Evolutionary conservation across 2,888 invertebrate species (phyloP).

Genomic region (Ormyrus pomaceus): DNA sequence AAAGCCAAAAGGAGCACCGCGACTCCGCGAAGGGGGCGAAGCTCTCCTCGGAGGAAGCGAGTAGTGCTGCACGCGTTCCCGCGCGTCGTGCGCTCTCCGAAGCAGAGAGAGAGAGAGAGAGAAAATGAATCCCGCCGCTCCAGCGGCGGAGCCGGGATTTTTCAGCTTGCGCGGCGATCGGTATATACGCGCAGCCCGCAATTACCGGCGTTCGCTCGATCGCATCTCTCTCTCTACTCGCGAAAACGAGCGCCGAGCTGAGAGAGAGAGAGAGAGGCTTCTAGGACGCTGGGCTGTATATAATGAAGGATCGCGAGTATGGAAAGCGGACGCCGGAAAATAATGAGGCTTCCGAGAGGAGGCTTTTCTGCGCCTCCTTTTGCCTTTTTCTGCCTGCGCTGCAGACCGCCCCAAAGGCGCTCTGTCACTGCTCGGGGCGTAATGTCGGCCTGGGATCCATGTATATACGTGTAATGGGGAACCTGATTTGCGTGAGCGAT

Average conservation of each 20-base stretch:
- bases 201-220: slow-evolving; percentile 62
- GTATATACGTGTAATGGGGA: too few relatives aligned
- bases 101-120: slow-evolving; percentile 34
- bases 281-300: too few relatives aligned
- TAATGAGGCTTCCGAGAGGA: too few relatives aligned
- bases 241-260: slow-evolving; percentile 34
- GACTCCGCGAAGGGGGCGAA: neutral
- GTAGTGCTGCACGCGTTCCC: neutral
- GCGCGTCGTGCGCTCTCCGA: neutral
- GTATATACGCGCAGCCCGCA: slow-evolving; percentile 59
- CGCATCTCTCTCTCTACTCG: slow-evolving; percentile 49
- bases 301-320: neutral
- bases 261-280: neutral
- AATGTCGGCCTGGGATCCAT: too few relatives aligned
- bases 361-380: too few relatives aligned
- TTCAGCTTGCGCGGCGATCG: slow-evolving; percentile 62
- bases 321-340: too few relatives aligned
- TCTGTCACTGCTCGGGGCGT: too few relatives aligned
- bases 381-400: too few relatives aligned
- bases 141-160: slow-evolving; percentile 56
- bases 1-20: neutral
- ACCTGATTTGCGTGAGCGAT: too few relatives aligned
- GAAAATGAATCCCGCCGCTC: slow-evolving; percentile 62
- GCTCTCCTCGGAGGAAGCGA: neutral
- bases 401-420: too few relatives aligned